Evolutionary conservation across 2,797 vertebrate species (phyloP), one percentile per base, ranked within the genome.

Genomic region (Enteromius treurensis): DNA sequence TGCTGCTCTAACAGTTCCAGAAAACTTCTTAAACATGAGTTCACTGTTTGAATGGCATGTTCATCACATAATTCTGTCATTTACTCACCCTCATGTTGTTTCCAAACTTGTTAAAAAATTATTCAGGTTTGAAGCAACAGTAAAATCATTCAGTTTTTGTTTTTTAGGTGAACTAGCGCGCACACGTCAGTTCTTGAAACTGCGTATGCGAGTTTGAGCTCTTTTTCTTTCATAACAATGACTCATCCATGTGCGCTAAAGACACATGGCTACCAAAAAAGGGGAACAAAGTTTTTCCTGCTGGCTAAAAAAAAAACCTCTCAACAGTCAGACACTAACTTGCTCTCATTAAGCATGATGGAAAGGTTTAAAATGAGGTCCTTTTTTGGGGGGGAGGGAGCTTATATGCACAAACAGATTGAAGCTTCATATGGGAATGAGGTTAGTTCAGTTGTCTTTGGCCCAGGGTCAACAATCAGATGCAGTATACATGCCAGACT

Each of bases 371-470:
- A 53, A 85, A 85, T 29, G 2, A 77, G 79, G 55, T 74, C 68
- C 65, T 67, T 51, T 73, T 64, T 78, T 8, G 1, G 37, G 37
- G 37, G 37, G 32, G 32, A 3, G 32, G 32, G 37, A 6, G 71
- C 13, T 77, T 73, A 45, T 88, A 81, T 87, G 90, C 86, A 90
- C 89, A 90, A 53, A 80, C 15, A 26, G 10, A 8, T 7, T 85
- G 68, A 76, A 85, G 55, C 37, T 86, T 71, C 71, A 74, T 65
- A 76, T 80, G 45, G 9, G 80, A 83, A 81, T 75, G 34, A 78
- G 71, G 80, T 32, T 80, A 74, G 55, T 79, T 80, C n/a, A 76
- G 85, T 68, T 65, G 73, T 81, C 65, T 47, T 51, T 85, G 58
- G 58, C 13, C 26, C 51, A 55, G 8, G 40, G 65, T 84, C 78